Base-by-base conservation (phyloP, 1,140 invertebrate genomes). In the Alviniconcha marisindica region DNA sequence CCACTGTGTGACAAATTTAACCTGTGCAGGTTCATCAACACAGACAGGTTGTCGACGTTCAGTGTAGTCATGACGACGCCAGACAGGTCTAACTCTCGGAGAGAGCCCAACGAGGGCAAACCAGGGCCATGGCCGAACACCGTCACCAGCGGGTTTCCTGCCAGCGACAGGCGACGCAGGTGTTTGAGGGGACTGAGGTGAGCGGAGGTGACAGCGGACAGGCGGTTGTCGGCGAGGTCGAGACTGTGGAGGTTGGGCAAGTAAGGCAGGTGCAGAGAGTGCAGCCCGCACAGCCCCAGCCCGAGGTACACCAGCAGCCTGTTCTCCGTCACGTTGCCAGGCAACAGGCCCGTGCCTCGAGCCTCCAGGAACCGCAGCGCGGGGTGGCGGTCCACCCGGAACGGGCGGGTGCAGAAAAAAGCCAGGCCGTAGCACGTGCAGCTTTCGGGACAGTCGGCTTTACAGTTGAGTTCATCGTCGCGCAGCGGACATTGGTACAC, bases 171-270 rank as follows among this genome's bases (percentile, higher is more conserved):
- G 24, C 31, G 1, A 3, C 33, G 76, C 12, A 77, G 76, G n/a
- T 54, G n/a, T 1, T 5, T 18, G 18, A 54, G 44, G n/a, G 5
- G 31, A 40, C 44, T 21, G 24, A 77, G 21, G 36, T 77, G 44
- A 0, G 28, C 14, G 18, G 18, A 28, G 3, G n/a, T 54, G 44
- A 77, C 18, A 21, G 3, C 24, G n/a, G 28, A 33, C 28, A 77
- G 33, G n/a, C 33, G 76, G 76, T 84, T 84, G 18, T 66, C 28
- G 18, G 78, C 81, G 1, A 74, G 21, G 56, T 84, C 71, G 5
- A 84, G 69, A 44, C 40, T 84, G 40, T 71, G 66, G 24, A 84
- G 44, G 63, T 84, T 84, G 15, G 74, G 54, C 31, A 73, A 73
- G 4, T 24, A 14, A 10, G 60, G 31, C 24, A 56, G 28, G 3